Conservation (phyloP, 2,888 invertebrate species). For the Mesorhabditis spiculigera region DNA sequence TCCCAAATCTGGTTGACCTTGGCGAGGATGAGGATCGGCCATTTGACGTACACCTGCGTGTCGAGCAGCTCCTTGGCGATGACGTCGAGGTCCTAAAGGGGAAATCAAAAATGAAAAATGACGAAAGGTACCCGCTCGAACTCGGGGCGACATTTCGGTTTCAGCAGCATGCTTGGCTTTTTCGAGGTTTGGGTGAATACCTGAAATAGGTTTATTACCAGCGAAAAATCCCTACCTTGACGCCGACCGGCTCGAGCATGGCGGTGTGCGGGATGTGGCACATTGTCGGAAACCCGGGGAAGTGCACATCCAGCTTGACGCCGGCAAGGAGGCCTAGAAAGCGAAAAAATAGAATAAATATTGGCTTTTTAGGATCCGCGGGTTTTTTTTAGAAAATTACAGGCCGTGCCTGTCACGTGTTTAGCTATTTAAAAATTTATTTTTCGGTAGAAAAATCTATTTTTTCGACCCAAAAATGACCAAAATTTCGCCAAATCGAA, state of each 20-base stretch:
- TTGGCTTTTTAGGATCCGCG: neutral
- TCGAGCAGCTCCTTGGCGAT: slow-evolving; percentile 72
- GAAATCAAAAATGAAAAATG: neutral
- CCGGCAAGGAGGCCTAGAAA: slow-evolving; percentile 70
- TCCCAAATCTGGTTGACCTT: slow-evolving; percentile 58
- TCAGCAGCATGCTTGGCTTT: slow-evolving; percentile 78
- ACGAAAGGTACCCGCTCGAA: slow-evolving; percentile 8
- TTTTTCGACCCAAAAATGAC: neutral
- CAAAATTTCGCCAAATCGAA: too few species aligned
- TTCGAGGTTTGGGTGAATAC: slow-evolving; percentile 68
- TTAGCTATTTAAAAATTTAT: neutral
- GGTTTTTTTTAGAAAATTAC: neutral
- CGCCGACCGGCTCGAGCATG: slow-evolving; percentile 57
- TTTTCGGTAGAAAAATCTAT: neutral
- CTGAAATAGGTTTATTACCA: slow-evolving; percentile 82
- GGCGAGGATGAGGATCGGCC: slow-evolving; percentile 89
- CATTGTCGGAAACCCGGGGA: slow-evolving; percentile 88
- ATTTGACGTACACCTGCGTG: slow-evolving; percentile 75
- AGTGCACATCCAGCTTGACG: slow-evolving; percentile 71
- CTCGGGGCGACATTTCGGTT: slow-evolving; percentile 62
- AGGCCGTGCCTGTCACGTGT: neutral
- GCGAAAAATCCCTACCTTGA: slow-evolving; percentile 13
- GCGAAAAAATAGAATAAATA: too few species aligned
- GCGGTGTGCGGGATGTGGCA: slow-evolving; percentile 76
- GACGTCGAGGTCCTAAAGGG: slow-evolving; percentile 55